These are phyloP conservation scores for Zosterops borbonicus DNA, from an alignment of 2,113 vertebrate genomes.

Conservation along the genomic window DNA sequence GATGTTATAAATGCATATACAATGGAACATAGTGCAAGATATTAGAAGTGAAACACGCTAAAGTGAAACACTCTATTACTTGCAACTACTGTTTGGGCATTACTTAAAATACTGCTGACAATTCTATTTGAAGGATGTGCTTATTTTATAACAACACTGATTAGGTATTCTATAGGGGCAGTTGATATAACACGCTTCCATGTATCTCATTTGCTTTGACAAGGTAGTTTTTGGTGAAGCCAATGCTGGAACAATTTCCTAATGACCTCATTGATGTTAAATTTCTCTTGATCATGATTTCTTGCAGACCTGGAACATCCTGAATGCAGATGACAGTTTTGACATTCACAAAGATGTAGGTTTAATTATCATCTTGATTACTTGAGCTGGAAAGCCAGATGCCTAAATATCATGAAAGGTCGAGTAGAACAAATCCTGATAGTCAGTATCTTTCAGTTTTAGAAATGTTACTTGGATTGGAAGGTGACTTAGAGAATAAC, in stretches of 20 bases:
- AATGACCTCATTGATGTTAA: neutral
- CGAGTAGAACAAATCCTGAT: constrained; percentile 57
- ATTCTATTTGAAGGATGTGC: neutral
- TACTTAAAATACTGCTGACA: neutral
- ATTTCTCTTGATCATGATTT: constrained; percentile 53
- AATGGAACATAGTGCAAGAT: neutral
- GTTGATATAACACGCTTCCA: neutral
- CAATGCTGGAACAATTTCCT: neutral
- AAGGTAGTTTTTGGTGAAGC: neutral
- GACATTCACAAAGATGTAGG: constrained; percentile 68
- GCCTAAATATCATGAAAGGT: constrained; percentile 73
- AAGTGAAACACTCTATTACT: neutral
- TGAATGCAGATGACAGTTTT: constrained; percentile 68
- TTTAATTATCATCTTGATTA: constrained; percentile 72
- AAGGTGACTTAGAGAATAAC: constrained; percentile 5
- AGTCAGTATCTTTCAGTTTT: constrained; percentile 23
- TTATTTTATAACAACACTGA: neutral
- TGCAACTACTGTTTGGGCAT: neutral
- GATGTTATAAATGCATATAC: neutral
- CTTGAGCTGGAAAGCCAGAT: constrained; percentile 66
- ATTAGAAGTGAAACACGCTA: neutral
- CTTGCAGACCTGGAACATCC: constrained; percentile 40
- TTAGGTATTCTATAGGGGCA: neutral
- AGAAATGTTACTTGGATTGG: neutral
- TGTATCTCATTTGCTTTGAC: neutral